A percentile compares a stretch with the other conserved stretches of the same genome.
Conservation (phyloP, 2,888 invertebrate species). For the Synanthedon vespiformis region DNA sequence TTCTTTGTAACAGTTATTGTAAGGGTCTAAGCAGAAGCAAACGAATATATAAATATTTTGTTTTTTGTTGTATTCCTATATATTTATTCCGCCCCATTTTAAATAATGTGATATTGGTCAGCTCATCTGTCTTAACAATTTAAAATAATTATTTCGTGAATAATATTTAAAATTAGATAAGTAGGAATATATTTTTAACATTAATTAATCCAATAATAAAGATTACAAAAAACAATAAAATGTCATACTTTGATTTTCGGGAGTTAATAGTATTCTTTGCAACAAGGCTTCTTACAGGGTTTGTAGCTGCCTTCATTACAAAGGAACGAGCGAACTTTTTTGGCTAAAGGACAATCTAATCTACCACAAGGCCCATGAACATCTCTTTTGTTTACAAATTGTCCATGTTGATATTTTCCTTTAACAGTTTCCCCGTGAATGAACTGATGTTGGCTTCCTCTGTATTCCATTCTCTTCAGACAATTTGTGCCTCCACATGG, state of each 20-base stretch:
- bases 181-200: no score
- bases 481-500: conserved; percentile 65
- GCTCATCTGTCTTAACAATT: no score
- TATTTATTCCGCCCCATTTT: no score
- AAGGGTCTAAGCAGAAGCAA: no score
- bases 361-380: conserved; percentile 61
- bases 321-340: conserved; percentile 44
- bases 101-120: no score
- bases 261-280: conserved; percentile 43
- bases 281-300: conserved; percentile 53
- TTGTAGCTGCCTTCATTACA: conserved; percentile 54
- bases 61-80: no score
- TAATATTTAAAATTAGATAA: no score
- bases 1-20: not conserved
- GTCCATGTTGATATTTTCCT: conserved; percentile 53
- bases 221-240: no score
- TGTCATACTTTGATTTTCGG: no score
- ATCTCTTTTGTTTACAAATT: conserved; percentile 58
- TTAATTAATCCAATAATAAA: no score
- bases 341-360: conserved; percentile 57
- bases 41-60: no score
- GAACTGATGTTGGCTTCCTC: conserved; percentile 59
- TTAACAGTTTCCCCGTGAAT: conserved; percentile 48
- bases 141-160: no score
- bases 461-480: conserved; percentile 52